Conservation (phyloP, 1,140 invertebrate genomes). For the Vollenhovia emeryi region DNA sequence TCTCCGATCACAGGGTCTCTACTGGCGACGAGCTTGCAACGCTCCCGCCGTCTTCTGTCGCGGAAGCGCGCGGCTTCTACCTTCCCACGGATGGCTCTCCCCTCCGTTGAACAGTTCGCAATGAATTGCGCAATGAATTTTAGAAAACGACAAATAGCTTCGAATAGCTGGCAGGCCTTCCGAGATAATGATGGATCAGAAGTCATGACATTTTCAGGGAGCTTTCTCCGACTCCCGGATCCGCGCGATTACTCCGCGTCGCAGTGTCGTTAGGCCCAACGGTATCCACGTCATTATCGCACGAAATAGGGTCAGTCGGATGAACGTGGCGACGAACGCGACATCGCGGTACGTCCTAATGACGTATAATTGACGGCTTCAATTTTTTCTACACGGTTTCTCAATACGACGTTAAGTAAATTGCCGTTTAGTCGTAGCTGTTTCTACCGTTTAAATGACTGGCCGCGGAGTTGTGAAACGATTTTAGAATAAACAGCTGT, state of each 20-base stretch:
- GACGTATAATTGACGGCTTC: not conserved
- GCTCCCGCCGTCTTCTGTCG: not conserved
- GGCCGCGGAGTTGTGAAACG: not conserved
- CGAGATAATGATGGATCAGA: conserved; percentile 21
- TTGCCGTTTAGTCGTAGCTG: not conserved
- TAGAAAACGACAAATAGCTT: conserved; percentile 25
- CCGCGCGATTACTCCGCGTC: not conserved
- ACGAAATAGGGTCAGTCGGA: not conserved
- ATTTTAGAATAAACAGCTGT: not conserved
- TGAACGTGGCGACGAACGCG: not conserved
- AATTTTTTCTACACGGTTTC: not conserved
- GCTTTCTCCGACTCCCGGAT: not conserved
- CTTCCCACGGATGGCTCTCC: not conserved
- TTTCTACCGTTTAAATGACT: not conserved
- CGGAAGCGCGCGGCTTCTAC: not conserved
- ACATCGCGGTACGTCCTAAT: not conserved
- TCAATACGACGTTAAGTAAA: not conserved
- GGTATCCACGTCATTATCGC: not conserved
- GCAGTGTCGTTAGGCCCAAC: not conserved
- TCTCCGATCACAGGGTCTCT: too few species aligned
- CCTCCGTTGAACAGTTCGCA: not conserved
- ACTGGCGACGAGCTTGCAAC: not conserved
- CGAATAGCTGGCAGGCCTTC: not conserved
- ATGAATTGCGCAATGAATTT: not conserved
- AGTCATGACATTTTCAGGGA: conserved; percentile 4